Evolutionary conservation across 1,140 invertebrate species (phyloP), one percentile per base, ranked within the genome.

Genomic region (Halotydeus destructor): DNA sequence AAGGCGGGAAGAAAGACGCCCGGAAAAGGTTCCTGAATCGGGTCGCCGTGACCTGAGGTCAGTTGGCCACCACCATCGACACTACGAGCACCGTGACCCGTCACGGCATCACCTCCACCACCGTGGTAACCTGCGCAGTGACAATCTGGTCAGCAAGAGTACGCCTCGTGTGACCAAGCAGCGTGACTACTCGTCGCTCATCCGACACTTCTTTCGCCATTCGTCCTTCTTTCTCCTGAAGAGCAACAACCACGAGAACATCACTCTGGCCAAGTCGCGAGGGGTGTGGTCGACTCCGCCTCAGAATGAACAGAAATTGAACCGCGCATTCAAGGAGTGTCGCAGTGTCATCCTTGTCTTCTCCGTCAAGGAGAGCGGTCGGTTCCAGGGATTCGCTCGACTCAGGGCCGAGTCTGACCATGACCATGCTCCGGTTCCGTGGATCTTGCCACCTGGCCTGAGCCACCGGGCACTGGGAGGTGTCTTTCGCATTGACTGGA

Each of bases 271-370:
- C 1, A 96, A 96, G 63, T 76, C 74, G 1, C 91, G 84, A 67
- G 84, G 83, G 46, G 88, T 96, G 3, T 97, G 89, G 91, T 93
- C 88, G 8, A 96, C 91, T 5, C 70, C 91, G 40, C 86, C 85
- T 12, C 84, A 88, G 60, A 97, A 97, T 65, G 89, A 97, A 67
- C 74, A 78, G 2, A 91, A 89, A 62, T 67, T 96, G 19, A 96
- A 93, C 62, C 78, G 86, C 64, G 88, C 89, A 1, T 89, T 77
- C 53, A 72, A 64, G 56, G 83, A 89, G 58, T 78, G 78, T 39
- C 69, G 83, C 54, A 97, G 94, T 66, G 86, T 97, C 3, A 69
- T 97, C 44, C 65, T 97, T 21, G 78, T 97, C 55, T 97, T 93
- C 67, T 94, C 86, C 35, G 86, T 96, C 0, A 93, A 91, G 62